Base-by-base conservation (phyloP, 2,113 vertebrate genomes). In the Castor canadensis region DNA sequence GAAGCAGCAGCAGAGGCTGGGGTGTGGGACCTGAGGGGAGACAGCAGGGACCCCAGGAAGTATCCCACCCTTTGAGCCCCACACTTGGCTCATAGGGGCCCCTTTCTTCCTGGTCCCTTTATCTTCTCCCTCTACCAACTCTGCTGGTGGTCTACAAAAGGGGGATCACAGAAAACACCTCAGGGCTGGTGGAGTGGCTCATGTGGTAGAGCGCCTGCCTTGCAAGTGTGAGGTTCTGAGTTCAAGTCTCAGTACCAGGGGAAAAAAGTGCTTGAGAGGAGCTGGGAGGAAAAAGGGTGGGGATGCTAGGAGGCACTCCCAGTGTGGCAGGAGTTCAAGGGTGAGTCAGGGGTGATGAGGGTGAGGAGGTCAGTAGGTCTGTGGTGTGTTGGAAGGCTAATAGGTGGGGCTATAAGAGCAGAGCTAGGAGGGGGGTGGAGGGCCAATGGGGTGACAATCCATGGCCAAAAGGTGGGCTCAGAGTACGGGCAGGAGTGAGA, bases 301-400 rank as follows among this genome's bases (percentile, higher is more conserved):
- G 32, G 38, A 80, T 72, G 9, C 64, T 19, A 17, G 93, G 84
- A 82, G 77, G 71, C 47, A 73, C 92, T n/a, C 62, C n/a, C 35
- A 43, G 24, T 67, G 73, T 9, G 17, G 72, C 47, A 45, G 1
- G 58, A 90, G 88, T 89, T 87, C 69, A 71, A 32, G 52, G 77
- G 77, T 96, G 95, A 94, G 62, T 56, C 19, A 52, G 72, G 43
- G 95, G 91, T 92, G 56, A 94, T 32, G 28, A 20, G 19, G 60
- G 85, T 94, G 90, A 91, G n/a, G 35, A 91, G 76, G 95, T 94
- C 96, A 52, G 43, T 0, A 3, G n/a, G 19, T 30, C 60, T 0
- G 6, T 62, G 77, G 54, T 56, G 45, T 81, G 64, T 58, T 32
- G 64, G 52, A 35, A 93, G 35, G 20, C 40, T 40, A 47, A 38